phyloP scores from a whole-genome alignment of 2,113 vertebrate species.

The Oceanodroma tethys region DNA sequence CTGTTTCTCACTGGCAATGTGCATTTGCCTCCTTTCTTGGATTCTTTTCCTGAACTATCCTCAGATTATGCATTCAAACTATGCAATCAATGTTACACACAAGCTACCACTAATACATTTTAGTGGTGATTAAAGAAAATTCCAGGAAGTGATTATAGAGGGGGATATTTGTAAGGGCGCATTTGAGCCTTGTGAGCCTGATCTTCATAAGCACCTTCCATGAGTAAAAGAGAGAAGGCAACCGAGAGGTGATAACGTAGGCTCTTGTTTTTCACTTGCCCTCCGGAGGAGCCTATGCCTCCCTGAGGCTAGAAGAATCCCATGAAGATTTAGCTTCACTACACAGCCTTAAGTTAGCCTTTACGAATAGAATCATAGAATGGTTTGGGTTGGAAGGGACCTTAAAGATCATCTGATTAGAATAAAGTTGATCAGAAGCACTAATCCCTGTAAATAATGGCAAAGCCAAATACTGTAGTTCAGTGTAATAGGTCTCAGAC shows the following conservation, averaged over 20 bases:
- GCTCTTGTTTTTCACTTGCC: neutral
- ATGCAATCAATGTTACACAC: conserved; percentile 3
- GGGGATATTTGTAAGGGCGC: neutral
- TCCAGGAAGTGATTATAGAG: conserved; percentile 30
- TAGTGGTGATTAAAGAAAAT: conserved; percentile 40
- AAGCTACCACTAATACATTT: conserved; percentile 33
- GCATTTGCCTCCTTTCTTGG: neutral
- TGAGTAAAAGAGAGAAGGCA: neutral
- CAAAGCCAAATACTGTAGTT: neutral
- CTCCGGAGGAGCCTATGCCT: neutral
- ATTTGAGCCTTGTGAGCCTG: neutral
- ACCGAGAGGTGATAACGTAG: neutral
- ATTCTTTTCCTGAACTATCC: neutral
- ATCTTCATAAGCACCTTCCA: neutral
- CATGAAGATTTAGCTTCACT: neutral
- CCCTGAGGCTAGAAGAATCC: neutral
- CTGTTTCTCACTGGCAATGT: neutral
- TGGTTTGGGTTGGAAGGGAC: neutral
- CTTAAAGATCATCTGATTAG: neutral
- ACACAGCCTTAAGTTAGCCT: neutral
- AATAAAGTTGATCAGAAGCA: neutral
- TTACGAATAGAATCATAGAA: neutral
- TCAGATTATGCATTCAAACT: conserved; percentile 17
- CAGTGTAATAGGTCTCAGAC: neutral
- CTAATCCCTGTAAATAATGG: neutral